These are phyloP conservation scores for Bombylius major DNA, from an alignment of 2,888 invertebrate species.

Conservation along the genomic window DNA sequence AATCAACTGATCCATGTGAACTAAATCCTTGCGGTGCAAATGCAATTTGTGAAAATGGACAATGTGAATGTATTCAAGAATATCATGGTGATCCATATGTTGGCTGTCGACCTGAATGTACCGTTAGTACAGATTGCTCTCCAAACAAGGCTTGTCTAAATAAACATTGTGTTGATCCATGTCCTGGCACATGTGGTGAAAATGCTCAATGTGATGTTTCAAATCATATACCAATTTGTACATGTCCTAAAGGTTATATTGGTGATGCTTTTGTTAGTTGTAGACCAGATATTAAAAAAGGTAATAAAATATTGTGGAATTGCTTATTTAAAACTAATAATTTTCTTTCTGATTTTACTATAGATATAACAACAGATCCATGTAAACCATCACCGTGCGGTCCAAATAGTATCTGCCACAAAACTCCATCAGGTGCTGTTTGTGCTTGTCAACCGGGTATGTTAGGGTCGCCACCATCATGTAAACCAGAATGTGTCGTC, in stretches of 20 bases:
- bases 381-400: constrained; percentile 66
- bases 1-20: constrained; percentile 53
- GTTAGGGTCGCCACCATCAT: constrained; percentile 59
- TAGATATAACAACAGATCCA: constrained; percentile 34
- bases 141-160: constrained; percentile 57
- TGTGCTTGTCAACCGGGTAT: constrained; percentile 60
- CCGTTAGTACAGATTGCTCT: constrained; percentile 58
- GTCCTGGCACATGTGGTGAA: constrained; percentile 60
- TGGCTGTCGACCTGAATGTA: constrained; percentile 59
- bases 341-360: not conserved
- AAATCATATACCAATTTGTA: constrained; percentile 62
- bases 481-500: constrained; percentile 66
- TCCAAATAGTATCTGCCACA: constrained; percentile 57
- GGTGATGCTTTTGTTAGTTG: constrained; percentile 62
- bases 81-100: constrained; percentile 52
- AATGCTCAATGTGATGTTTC: constrained; percentile 58
- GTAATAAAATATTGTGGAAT: not conserved
- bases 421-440: constrained; percentile 49
- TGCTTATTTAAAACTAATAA: not conserved
- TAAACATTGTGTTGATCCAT: constrained; percentile 59
- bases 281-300: constrained; percentile 21
- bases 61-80: constrained; percentile 47
- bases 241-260: constrained; percentile 49
- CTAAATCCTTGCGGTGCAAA: constrained; percentile 66
- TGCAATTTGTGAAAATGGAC: constrained; percentile 54